Percentiles rank a stretch among this genome's conserved stretches.
These are phyloP conservation scores for Fratercula arctica DNA, from an alignment of 2,797 vertebrate genomes.

Conservation along the genomic window DNA sequence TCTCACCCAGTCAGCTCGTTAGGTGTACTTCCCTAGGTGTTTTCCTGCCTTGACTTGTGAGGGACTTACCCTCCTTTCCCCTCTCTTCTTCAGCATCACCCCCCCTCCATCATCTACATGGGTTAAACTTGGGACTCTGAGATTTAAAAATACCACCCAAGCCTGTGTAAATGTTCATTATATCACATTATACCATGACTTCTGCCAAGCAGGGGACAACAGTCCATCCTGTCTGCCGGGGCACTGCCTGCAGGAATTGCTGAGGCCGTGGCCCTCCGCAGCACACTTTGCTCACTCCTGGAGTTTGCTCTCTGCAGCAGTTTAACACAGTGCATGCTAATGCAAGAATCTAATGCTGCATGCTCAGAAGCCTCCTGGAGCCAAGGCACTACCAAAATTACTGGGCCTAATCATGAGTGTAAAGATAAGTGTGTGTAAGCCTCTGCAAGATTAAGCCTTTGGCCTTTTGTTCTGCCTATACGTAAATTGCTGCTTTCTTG, in stretches of 20 bases:
- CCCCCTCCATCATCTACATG: neutral
- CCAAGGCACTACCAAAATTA: neutral
- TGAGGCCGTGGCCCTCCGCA: fast-evolving
- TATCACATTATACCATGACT: neutral
- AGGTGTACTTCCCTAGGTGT: neutral
- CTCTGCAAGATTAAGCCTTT: neutral
- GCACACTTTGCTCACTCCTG: neutral
- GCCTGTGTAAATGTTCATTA: neutral
- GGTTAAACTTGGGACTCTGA: neutral
- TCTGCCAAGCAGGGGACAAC: neutral
- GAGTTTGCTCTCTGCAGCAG: neutral
- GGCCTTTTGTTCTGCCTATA: neutral
- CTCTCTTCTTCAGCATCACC: neutral
- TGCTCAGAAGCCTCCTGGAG: neutral
- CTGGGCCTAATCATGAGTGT: neutral
- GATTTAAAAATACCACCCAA: neutral
- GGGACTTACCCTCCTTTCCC: neutral
- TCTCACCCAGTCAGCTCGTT: neutral
- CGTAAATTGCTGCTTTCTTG: neutral
- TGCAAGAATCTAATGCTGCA: neutral
- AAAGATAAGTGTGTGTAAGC: neutral
- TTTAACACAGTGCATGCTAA: neutral
- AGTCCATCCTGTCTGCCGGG: neutral
- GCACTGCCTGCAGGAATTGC: neutral
- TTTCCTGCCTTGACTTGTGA: neutral